phyloP scores from a whole-genome alignment of 2,888 invertebrate species.

The Erebia epiphron region DNA sequence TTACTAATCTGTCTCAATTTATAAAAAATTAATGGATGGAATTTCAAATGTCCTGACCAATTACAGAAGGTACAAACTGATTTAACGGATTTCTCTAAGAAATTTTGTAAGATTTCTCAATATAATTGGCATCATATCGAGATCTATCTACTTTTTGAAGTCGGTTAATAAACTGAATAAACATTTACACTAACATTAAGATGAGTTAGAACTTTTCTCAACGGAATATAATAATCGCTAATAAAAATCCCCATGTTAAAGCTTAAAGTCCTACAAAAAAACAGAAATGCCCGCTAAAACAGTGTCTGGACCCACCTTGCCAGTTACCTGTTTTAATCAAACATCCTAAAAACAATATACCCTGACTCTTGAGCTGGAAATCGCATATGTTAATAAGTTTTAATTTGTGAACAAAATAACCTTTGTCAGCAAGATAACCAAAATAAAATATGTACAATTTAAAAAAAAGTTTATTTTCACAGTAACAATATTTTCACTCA shows the following conservation, averaged over 20 bases:
- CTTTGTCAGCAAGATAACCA: not conserved
- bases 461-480: no score
- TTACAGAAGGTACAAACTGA: no score
- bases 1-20: no score
- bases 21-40: no score
- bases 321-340: constrained; percentile 45
- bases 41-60: not conserved
- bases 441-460: not conserved
- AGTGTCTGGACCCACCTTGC: constrained; percentile 44
- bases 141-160: not conserved
- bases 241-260: not conserved
- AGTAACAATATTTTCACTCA: no score
- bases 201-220: not conserved
- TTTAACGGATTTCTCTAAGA: not conserved
- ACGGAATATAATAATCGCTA: not conserved
- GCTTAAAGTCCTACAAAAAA: not conserved
- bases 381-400: constrained; percentile 29
- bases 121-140: not conserved
- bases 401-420: constrained; percentile 10
- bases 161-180: constrained; percentile 2
- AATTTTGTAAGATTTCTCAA: not conserved
- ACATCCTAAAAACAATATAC: constrained; percentile 28
- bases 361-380: constrained; percentile 35
- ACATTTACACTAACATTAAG: not conserved
- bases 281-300: constrained; percentile 20